phyloP scores from a whole-genome alignment of 2,888 invertebrate genomes.

The Stomorhina lunata region DNA sequence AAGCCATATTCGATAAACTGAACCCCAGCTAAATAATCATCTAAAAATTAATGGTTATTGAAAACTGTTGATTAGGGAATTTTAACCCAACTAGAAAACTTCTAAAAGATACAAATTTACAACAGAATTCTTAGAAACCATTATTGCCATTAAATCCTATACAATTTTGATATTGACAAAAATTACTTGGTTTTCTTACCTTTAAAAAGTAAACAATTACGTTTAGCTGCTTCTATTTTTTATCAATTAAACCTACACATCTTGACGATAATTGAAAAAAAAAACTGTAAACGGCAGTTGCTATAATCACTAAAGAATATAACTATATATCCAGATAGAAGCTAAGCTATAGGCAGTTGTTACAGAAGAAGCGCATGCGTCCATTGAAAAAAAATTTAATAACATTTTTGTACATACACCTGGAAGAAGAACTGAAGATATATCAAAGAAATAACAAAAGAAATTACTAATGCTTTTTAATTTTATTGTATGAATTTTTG shows the following conservation, averaged over 20 bases:
- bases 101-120: not conserved
- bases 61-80: not conserved
- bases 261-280: conserved; percentile 8
- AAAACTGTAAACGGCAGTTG: conserved; percentile 59
- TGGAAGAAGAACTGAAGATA: conserved; percentile 60
- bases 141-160: not conserved
- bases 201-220: conserved; percentile 16
- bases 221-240: not conserved
- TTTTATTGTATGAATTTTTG: conserved; percentile 41
- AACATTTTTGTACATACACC: conserved; percentile 60
- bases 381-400: conserved; percentile 34
- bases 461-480: conserved; percentile 63
- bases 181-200: conserved; percentile 3
- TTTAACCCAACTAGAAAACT: not conserved
- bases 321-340: not conserved
- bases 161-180: conserved; percentile 10
- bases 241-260: conserved; percentile 56
- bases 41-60: not conserved
- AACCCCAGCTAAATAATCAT: too few relatives aligned
- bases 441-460: conserved; percentile 53
- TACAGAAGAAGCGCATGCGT: conserved; percentile 61
- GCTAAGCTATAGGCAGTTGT: conserved; percentile 21
- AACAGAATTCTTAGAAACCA: not conserved
- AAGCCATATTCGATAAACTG: not conserved
- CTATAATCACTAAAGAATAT: conserved; percentile 45